Conservation (phyloP, 2,888 invertebrate species). For the Drosophila tanythrix region DNA sequence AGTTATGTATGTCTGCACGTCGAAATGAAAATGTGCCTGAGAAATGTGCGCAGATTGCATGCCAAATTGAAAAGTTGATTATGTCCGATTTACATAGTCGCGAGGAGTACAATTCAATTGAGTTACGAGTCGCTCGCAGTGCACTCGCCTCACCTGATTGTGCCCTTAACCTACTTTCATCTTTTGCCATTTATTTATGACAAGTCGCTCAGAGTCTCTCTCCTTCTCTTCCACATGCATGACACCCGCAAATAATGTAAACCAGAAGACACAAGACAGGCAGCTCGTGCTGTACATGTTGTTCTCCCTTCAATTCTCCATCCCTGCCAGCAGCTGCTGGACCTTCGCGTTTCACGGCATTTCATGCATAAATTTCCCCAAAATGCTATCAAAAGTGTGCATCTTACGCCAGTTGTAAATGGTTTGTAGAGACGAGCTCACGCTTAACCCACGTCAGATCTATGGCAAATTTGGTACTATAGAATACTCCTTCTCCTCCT, state of each 20-base stretch:
- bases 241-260: slow-evolving; percentile 66
- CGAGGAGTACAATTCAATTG: slow-evolving; percentile 66
- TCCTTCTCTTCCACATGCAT: slow-evolving; percentile 47
- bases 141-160: slow-evolving; percentile 36
- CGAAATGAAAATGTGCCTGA: slow-evolving; percentile 64
- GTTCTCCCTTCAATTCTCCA: slow-evolving; percentile 55
- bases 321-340: slow-evolving; percentile 11
- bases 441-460: slow-evolving; percentile 51
- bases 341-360: slow-evolving; percentile 31
- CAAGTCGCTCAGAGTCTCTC: slow-evolving; percentile 37
- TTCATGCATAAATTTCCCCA: slow-evolving; percentile 61
- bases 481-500: not conserved
- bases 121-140: slow-evolving; percentile 38
- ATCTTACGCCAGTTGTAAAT: slow-evolving; percentile 66
- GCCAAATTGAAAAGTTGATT: slow-evolving; percentile 72
- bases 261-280: slow-evolving; percentile 42
- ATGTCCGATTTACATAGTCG: slow-evolving; percentile 72
- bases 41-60: slow-evolving; percentile 65
- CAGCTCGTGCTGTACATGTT: slow-evolving; percentile 77
- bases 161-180: slow-evolving; percentile 69
- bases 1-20: slow-evolving; percentile 65
- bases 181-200: slow-evolving; percentile 65
- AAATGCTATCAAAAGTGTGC: slow-evolving; percentile 70
- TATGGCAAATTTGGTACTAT: slow-evolving; percentile 33
- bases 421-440: slow-evolving; percentile 54